phyloP scores from a whole-genome alignment of 2,888 invertebrate genomes.

The Torymus auratus region DNA sequence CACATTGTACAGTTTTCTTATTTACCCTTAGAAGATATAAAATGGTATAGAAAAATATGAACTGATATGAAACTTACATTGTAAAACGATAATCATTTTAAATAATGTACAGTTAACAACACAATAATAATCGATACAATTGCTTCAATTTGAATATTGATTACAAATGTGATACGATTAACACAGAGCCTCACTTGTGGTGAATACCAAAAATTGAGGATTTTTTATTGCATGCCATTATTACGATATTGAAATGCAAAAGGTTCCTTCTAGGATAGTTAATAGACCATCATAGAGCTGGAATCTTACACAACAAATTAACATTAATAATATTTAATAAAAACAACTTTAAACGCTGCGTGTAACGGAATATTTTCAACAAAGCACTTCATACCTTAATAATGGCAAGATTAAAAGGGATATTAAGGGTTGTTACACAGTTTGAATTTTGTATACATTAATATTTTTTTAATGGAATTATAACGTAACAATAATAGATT shows the following conservation, averaged over 20 bases:
- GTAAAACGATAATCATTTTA: no score
- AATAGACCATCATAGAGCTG: neutral
- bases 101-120: no score
- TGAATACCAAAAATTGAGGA: neutral
- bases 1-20: constrained; percentile 3
- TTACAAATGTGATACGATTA: neutral
- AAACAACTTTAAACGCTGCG: neutral
- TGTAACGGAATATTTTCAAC: neutral
- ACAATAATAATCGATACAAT: no score
- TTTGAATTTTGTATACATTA: constrained; percentile 1
- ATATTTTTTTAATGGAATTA: constrained; percentile 12
- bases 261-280: no score
- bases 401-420: neutral
- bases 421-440: neutral
- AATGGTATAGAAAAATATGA: constrained; percentile 5
- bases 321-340: neutral
- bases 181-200: neutral
- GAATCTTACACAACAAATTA: neutral
- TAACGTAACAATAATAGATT: constrained; percentile 1
- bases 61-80: no score
- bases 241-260: neutral
- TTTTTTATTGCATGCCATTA: neutral
- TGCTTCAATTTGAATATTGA: no score
- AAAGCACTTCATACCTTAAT: constrained; percentile 9
- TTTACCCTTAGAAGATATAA: constrained; percentile 5